Evolutionary conservation across 2,113 vertebrate species (phyloP).

Genomic region (Ariopsis seemanni): DNA sequence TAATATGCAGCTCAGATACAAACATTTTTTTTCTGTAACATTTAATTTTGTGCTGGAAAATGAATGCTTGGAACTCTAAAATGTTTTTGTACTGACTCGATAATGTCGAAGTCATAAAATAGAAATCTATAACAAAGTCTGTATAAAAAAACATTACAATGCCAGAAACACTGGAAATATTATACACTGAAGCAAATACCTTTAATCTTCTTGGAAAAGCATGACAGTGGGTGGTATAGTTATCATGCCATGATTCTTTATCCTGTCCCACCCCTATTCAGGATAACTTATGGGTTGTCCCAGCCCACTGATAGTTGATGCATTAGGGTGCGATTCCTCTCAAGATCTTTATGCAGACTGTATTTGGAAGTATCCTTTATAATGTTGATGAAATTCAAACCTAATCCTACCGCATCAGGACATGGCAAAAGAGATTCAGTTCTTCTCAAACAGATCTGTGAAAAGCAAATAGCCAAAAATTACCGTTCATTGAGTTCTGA

Average conservation of each 20-base stretch:
- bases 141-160: not conserved
- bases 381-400: constrained; percentile 31
- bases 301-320: not conserved
- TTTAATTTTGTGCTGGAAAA: too few species aligned
- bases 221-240: not conserved
- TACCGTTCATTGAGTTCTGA: not conserved
- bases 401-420: constrained; percentile 21
- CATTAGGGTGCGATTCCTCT: not conserved
- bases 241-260: not conserved
- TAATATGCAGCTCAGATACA: too few species aligned
- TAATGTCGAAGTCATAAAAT: too few species aligned
- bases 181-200: not conserved
- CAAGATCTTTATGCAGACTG: not conserved
- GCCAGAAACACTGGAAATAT: not conserved
- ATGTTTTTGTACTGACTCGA: too few species aligned
- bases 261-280: not conserved
- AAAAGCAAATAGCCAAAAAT: constrained; percentile 10
- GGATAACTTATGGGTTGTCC: not conserved
- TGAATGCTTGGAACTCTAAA: too few species aligned
- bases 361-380: not conserved
- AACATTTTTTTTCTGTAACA: too few species aligned
- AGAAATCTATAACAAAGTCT: too few species aligned
- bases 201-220: not conserved
- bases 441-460: constrained; percentile 13
- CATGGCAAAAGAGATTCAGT: constrained; percentile 8